phyloP scores from a whole-genome alignment of 2,113 vertebrate species.

The Atherinomorus stipes region DNA sequence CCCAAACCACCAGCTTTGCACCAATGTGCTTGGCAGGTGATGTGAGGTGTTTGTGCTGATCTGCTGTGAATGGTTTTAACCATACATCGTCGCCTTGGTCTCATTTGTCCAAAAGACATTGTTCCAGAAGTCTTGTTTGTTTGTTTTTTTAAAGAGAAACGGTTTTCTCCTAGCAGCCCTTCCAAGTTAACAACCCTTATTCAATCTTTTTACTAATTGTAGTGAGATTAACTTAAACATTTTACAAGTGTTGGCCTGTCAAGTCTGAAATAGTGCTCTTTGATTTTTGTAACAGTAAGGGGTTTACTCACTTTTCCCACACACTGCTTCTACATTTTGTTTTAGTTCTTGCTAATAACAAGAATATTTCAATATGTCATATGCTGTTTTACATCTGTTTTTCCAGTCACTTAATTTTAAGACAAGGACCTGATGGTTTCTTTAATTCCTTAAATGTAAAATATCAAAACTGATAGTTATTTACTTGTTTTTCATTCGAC shows the following conservation, averaged over 20 bases:
- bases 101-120: not conserved
- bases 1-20: not conserved
- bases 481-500: no score
- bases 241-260: not conserved
- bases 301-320: no score
- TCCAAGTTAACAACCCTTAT: not conserved
- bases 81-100: not conserved
- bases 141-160: not conserved
- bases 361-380: no score
- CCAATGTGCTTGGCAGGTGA: not conserved
- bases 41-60: not conserved
- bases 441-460: no score
- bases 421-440: no score
- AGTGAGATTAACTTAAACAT: not conserved
- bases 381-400: no score
- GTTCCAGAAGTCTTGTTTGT: not conserved
- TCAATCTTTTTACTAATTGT: not conserved
- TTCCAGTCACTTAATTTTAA: no score
- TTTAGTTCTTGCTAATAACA: no score
- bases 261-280: not conserved
- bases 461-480: no score
- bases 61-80: not conserved
- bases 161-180: not conserved
- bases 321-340: no score
- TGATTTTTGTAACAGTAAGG: not conserved